Percentiles rank a stretch among this genome's conserved stretches.
Evolutionary conservation across 1,140 invertebrate species (phyloP).

Genomic region (Acromyrmex charruanus): DNA sequence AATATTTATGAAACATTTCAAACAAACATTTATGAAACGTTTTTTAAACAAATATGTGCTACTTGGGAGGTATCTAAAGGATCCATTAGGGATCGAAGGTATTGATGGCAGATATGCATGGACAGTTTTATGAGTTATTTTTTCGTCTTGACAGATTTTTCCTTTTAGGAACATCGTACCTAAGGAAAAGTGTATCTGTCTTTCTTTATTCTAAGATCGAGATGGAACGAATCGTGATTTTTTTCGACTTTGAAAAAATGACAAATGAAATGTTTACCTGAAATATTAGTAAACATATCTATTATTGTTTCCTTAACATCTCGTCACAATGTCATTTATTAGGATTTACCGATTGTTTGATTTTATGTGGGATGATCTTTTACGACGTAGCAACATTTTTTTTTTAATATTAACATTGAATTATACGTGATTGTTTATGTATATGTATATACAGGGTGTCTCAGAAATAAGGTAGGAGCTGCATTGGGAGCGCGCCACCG

Average conservation of each 20-base stretch:
- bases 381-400: background rate
- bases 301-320: constrained; percentile 66
- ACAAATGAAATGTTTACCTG: constrained; percentile 79
- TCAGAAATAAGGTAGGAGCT: no score
- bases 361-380: constrained; percentile 54
- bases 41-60: no score
- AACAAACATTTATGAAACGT: no score
- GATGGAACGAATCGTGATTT: constrained; percentile 15
- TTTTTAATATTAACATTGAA: background rate
- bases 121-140: constrained; percentile 12
- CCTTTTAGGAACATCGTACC: constrained; percentile 58
- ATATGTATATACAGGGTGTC: no score
- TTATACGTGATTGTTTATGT: background rate
- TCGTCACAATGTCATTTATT: constrained; percentile 66
- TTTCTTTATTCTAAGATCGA: constrained; percentile 11
- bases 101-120: constrained; percentile 65
- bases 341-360: constrained; percentile 52
- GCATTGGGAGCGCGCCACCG: no score
- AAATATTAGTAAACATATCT: constrained; percentile 68
- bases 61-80: constrained; percentile 4
- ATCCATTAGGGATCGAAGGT: constrained; percentile 63
- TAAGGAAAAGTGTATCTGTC: background rate
- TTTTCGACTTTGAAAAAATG: constrained; percentile 58
- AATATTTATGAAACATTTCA: no score
- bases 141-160: constrained; percentile 71